Percentiles rank a stretch among this genome's conserved stretches.
Conservation (phyloP, 2,797 vertebrate genomes). For the Gobionotothen gibberifrons region DNA sequence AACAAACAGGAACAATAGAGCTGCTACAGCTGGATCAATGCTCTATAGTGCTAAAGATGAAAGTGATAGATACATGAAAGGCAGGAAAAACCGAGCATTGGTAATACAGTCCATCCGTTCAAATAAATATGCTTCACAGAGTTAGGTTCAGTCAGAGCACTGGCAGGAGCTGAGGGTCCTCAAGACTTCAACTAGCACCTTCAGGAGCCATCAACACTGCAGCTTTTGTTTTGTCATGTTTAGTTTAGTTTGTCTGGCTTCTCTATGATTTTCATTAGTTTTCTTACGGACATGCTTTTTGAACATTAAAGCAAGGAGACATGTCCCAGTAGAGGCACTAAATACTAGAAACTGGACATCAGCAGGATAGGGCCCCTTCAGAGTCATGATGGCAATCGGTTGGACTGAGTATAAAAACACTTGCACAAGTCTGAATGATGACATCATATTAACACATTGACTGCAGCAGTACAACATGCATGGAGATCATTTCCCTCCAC, state of each 20-base stretch:
- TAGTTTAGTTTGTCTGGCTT: constrained; percentile 1
- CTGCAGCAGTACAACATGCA: background rate
- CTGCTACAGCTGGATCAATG: constrained; percentile 24
- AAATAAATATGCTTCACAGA: background rate
- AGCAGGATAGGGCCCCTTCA: too few relatives aligned
- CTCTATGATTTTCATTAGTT: background rate
- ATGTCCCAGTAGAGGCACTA: background rate
- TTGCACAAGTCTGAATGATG: background rate
- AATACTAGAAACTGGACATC: background rate
- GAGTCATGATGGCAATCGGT: background rate
- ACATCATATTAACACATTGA: background rate
- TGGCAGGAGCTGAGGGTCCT: background rate
- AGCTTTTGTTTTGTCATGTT: background rate
- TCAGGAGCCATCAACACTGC: background rate
- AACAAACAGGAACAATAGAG: constrained; percentile 49
- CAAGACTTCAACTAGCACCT: constrained; percentile 5
- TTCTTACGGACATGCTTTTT: background rate
- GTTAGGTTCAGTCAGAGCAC: background rate
- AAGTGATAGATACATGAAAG: background rate
- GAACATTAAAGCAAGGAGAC: too few relatives aligned
- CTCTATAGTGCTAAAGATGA: too few relatives aligned
- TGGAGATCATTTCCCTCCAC: background rate
- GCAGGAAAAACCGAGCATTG: background rate
- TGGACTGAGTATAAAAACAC: background rate
- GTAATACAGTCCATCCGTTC: background rate